A percentile compares a stretch with the other conserved stretches of the same genome.
Conservation (phyloP, 2,113 vertebrate genomes). For the Clarias magur region DNA sequence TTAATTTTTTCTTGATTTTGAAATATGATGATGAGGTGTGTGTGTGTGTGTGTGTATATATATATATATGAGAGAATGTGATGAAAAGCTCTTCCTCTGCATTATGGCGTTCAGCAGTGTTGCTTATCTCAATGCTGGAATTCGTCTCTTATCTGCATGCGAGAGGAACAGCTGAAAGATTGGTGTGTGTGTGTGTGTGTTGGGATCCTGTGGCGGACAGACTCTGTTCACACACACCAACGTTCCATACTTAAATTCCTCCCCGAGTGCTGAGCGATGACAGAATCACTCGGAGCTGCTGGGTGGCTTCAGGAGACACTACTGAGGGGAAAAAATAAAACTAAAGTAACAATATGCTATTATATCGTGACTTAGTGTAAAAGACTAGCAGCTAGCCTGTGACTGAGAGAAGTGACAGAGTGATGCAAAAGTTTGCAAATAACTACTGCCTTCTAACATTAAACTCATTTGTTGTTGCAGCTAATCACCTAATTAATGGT, state of each 20-base stretch:
- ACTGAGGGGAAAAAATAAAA: too few relatives aligned
- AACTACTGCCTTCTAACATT: background rate
- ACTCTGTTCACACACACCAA: conserved; percentile 74
- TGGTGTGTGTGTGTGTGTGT: conserved; percentile 67
- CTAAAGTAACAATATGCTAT: background rate
- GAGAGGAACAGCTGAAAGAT: conserved; percentile 80
- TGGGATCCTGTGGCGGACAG: conserved; percentile 79
- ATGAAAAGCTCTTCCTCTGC: conserved; percentile 78
- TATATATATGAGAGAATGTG: conserved; percentile 52
- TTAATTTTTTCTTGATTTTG: background rate
- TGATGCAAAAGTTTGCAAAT: background rate
- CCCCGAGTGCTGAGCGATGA: conserved; percentile 84
- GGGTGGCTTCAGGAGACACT: background rate
- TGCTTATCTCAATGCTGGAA: conserved; percentile 75
- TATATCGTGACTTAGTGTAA: background rate
- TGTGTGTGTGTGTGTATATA: background rate
- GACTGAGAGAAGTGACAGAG: background rate
- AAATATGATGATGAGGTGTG: background rate
- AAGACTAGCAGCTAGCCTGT: background rate
- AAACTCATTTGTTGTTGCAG: background rate
- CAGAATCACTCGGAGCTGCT: conserved; percentile 56
- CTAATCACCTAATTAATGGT: background rate
- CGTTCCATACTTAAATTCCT: conserved; percentile 79
- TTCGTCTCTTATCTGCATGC: conserved; percentile 80
- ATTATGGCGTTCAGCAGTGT: conserved; percentile 70